Evolutionary conservation across 2,113 vertebrate genomes (phyloP).

Genomic region (Mola mola): DNA sequence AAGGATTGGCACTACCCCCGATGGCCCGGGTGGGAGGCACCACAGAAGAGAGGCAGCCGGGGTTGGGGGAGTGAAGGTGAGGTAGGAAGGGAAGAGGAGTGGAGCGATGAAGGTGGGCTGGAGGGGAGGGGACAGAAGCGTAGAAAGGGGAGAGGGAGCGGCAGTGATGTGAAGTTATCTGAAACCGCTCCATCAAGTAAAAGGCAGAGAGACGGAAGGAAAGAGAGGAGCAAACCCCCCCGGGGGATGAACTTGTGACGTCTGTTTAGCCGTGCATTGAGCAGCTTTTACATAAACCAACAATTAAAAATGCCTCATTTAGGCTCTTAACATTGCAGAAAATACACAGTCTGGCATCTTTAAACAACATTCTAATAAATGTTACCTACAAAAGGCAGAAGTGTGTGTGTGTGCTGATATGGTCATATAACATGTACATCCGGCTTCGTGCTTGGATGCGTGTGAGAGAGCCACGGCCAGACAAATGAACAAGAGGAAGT

Average conservation of each 20-base stretch:
- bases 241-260: constrained; percentile 55
- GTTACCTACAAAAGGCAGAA: constrained; percentile 1
- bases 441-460: not conserved
- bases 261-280: constrained; percentile 58
- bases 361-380: constrained; percentile 27
- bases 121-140: not conserved
- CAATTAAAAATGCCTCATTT: constrained; percentile 68
- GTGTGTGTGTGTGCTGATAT: not conserved
- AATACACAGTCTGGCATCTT: constrained; percentile 40
- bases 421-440: constrained; percentile 1
- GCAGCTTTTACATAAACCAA: constrained; percentile 70
- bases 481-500: constrained; percentile 9
- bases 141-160: constrained; percentile 3
- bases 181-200: constrained; percentile 50
- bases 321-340: constrained; percentile 40
- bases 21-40: constrained; percentile 60
- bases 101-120: constrained; percentile 9
- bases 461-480: not conserved
- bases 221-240: constrained; percentile 33
- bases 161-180: constrained; percentile 46
- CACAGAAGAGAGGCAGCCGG: not conserved
- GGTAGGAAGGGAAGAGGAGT: constrained; percentile 8
- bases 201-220: constrained; percentile 22
- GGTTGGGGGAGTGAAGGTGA: not conserved
- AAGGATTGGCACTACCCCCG: constrained; percentile 59